Evolutionary conservation across 2,113 vertebrate genomes (phyloP).

Genomic region (Pterocles gutturalis): DNA sequence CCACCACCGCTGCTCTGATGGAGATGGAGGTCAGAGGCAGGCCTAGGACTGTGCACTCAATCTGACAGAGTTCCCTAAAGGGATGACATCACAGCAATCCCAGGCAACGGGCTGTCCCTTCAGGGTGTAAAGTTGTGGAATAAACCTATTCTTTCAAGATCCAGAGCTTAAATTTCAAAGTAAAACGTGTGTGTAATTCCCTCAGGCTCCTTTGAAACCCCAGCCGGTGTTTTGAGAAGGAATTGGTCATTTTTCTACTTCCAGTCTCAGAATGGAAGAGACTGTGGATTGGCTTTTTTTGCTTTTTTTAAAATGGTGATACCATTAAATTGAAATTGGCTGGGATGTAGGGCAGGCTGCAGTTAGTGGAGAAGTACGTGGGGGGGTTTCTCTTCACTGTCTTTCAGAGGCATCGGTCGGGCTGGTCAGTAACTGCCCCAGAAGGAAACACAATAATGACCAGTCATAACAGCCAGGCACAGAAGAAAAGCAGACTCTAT

Average conservation of each 20-base stretch:
- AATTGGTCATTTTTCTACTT: not conserved
- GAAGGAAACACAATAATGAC: not conserved
- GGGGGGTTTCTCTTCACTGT: not conserved
- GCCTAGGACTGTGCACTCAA: not conserved
- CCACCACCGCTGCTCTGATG: not conserved
- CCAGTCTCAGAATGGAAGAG: not conserved
- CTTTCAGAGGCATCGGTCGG: not conserved
- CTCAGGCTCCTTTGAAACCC: not conserved
- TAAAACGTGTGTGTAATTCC: not conserved
- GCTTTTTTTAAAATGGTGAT: not conserved
- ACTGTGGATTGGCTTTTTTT: not conserved
- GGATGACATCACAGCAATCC: slow-evolving; percentile 5
- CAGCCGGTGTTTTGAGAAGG: slow-evolving; percentile 14
- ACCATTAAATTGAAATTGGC: not conserved
- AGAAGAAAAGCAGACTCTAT: not conserved
- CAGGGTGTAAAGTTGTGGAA: not conserved
- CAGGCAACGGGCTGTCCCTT: not conserved
- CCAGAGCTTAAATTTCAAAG: slow-evolving; percentile 33
- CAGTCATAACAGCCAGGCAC: not conserved
- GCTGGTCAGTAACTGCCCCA: not conserved
- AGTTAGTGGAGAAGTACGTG: not conserved
- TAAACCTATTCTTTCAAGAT: not conserved
- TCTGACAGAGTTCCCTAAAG: not conserved
- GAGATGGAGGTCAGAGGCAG: not conserved
- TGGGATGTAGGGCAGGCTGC: not conserved